These are phyloP conservation scores for Macrophya annulata DNA, from an alignment of 2,888 invertebrate genomes.

Conservation along the genomic window DNA sequence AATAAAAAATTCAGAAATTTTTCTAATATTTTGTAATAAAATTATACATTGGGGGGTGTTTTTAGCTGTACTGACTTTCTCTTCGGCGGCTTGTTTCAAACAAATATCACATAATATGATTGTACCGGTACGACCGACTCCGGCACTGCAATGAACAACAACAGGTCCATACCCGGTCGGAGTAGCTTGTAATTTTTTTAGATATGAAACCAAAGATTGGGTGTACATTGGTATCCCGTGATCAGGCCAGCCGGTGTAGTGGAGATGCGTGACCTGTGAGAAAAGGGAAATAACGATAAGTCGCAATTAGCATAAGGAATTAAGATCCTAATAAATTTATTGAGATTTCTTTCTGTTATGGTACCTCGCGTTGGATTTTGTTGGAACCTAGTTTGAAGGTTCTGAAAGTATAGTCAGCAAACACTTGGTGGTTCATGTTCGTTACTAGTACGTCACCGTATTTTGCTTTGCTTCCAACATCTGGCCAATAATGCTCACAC, in stretches of 20 bases:
- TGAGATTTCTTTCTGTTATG: background rate
- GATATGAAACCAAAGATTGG: constrained; percentile 76
- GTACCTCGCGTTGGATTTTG: constrained; percentile 72
- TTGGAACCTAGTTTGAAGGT: constrained; percentile 70
- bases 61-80: constrained; percentile 67
- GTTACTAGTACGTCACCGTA: constrained; percentile 75
- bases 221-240: constrained; percentile 80
- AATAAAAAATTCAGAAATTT: background rate
- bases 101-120: constrained; percentile 83
- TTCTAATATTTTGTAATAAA: background rate
- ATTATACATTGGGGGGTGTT: background rate
- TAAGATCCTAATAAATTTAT: background rate
- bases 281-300: background rate
- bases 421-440: constrained; percentile 72
- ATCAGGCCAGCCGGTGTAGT: constrained; percentile 82
- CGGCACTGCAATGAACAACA: constrained; percentile 84
- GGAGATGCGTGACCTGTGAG: constrained; percentile 79
- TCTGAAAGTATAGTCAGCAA: constrained; percentile 77
- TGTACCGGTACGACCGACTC: constrained; percentile 84
- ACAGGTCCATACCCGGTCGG: constrained; percentile 77
- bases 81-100: constrained; percentile 79
- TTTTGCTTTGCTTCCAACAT: constrained; percentile 75
- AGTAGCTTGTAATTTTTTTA: constrained; percentile 76
- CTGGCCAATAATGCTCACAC: constrained; percentile 81
- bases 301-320: background rate